Conservation (phyloP, 2,113 vertebrate genomes). For the Lepus timidus region DNA sequence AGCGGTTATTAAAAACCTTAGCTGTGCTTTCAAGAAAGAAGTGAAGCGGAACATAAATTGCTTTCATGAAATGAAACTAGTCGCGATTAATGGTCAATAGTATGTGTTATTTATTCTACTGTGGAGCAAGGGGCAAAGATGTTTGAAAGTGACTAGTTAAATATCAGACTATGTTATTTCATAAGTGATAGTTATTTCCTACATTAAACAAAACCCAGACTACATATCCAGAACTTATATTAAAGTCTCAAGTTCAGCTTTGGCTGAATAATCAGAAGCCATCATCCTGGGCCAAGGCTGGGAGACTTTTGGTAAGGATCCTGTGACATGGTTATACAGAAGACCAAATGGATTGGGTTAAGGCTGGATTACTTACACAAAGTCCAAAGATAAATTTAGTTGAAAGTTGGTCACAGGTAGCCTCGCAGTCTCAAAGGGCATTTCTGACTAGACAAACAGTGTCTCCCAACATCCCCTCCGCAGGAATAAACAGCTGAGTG, state of each 20-base stretch:
- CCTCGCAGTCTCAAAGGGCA: slow-evolving; percentile 81
- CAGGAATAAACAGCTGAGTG: slow-evolving; percentile 83
- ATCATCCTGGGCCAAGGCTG: slow-evolving; percentile 31
- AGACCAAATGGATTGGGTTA: slow-evolving; percentile 70
- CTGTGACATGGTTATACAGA: slow-evolving; percentile 62
- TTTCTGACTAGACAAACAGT: slow-evolving; percentile 83
- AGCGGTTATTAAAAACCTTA: slow-evolving; percentile 63
- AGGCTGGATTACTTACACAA: slow-evolving; percentile 74
- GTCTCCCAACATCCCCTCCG: slow-evolving; percentile 77
- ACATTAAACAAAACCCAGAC: slow-evolving; percentile 61
- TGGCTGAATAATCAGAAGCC: slow-evolving; percentile 62
- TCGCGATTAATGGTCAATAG: slow-evolving; percentile 46
- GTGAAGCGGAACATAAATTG: slow-evolving; percentile 70
- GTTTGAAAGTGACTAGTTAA: slow-evolving; percentile 74
- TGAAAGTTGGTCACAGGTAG: slow-evolving; percentile 82
- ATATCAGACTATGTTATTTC: slow-evolving; percentile 71
- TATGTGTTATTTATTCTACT: slow-evolving; percentile 66
- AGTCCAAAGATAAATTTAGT: slow-evolving; percentile 84
- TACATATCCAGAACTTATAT: slow-evolving; percentile 59
- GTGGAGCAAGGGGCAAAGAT: slow-evolving; percentile 40
- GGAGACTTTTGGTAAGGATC: slow-evolving; percentile 72
- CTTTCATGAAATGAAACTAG: slow-evolving; percentile 60
- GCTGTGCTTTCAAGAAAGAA: slow-evolving; percentile 63
- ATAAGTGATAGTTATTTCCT: slow-evolving; percentile 72
- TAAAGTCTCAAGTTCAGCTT: slow-evolving; percentile 61